Conservation (phyloP, 2,797 vertebrate genomes). For the Petrocephalus schoutedeni region DNA sequence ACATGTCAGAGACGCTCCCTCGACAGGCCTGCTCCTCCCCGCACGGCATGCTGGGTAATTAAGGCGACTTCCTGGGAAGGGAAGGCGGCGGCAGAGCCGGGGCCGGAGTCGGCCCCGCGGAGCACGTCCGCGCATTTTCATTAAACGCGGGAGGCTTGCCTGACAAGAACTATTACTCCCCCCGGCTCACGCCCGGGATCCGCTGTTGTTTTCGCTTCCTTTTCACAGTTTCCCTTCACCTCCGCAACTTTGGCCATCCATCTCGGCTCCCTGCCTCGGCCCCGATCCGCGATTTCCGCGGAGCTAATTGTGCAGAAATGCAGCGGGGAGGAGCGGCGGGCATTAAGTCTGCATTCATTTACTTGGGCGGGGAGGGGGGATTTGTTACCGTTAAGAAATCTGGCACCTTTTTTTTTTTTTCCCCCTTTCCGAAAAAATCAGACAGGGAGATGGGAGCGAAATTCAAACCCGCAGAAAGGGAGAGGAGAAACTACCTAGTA, state of each 20-base stretch:
- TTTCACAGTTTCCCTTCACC: slow-evolving; percentile 48
- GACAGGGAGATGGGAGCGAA: neutral
- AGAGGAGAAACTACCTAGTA: slow-evolving; percentile 4
- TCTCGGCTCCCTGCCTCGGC: slow-evolving; percentile 51
- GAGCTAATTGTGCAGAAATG: slow-evolving; percentile 57
- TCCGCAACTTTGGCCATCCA: slow-evolving; percentile 51
- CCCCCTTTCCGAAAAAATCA: neutral
- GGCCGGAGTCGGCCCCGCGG: slow-evolving; percentile 17
- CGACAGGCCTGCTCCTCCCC: slow-evolving; percentile 30
- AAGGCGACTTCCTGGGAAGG: slow-evolving; percentile 44
- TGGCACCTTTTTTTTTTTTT: slow-evolving; percentile 15
- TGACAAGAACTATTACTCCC: slow-evolving; percentile 53
- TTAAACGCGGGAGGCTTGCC: slow-evolving; percentile 48
- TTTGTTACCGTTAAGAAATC: slow-evolving; percentile 31
- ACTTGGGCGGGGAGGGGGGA: slow-evolving; percentile 16
- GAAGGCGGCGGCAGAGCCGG: slow-evolving; percentile 25
- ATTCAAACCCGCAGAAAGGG: slow-evolving; percentile 12
- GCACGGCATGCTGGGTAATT: slow-evolving; percentile 49
- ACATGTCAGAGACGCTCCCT: slow-evolving; percentile 21
- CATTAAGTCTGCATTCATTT: slow-evolving; percentile 33
- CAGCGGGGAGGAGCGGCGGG: slow-evolving; percentile 40
- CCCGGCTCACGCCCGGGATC: slow-evolving; percentile 34
- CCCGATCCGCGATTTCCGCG: slow-evolving; percentile 45
- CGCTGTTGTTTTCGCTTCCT: slow-evolving; percentile 40
- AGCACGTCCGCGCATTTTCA: slow-evolving; percentile 45